These are phyloP conservation scores for Oegoconia quadripuncta DNA, from an alignment of 2,888 invertebrate genomes.

Conservation along the genomic window DNA sequence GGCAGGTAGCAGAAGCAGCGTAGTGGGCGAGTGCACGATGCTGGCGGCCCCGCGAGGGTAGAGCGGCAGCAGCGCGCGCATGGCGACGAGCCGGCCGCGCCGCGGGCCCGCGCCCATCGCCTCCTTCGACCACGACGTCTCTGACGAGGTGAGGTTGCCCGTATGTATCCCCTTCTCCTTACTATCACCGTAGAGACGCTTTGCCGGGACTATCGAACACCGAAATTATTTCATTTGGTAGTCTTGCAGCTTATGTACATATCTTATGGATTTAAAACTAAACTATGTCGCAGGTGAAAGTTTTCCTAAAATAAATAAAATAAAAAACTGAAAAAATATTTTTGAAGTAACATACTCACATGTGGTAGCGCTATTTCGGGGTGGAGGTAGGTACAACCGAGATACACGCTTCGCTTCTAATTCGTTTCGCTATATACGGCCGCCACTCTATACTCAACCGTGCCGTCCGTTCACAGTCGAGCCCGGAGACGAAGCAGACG, in stretches of 20 bases:
- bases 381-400: too few species aligned
- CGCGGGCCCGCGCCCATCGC: constrained; percentile 96
- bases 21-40: neutral
- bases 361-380: too few species aligned
- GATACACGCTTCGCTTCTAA: too few species aligned
- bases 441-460: neutral
- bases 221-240: too few species aligned
- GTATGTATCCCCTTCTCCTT: constrained; percentile 73
- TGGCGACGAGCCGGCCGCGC: constrained; percentile 92
- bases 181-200: constrained; percentile 25
- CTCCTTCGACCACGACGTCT: constrained; percentile 92
- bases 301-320: too few species aligned
- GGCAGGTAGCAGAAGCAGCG: constrained; percentile 13
- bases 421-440: too few species aligned
- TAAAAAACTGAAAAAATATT: too few species aligned
- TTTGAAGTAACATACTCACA: too few species aligned
- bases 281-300: too few species aligned
- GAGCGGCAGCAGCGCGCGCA: constrained; percentile 44
- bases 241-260: too few species aligned
- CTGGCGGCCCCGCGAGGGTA: constrained; percentile 3
- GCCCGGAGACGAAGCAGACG: constrained; percentile 78
- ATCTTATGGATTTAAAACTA: too few species aligned
- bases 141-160: constrained; percentile 84
- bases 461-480: constrained; percentile 57
- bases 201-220: too few species aligned